These are phyloP conservation scores for Meteorus colon DNA, from an alignment of 2,888 invertebrate species.

Conservation along the genomic window DNA sequence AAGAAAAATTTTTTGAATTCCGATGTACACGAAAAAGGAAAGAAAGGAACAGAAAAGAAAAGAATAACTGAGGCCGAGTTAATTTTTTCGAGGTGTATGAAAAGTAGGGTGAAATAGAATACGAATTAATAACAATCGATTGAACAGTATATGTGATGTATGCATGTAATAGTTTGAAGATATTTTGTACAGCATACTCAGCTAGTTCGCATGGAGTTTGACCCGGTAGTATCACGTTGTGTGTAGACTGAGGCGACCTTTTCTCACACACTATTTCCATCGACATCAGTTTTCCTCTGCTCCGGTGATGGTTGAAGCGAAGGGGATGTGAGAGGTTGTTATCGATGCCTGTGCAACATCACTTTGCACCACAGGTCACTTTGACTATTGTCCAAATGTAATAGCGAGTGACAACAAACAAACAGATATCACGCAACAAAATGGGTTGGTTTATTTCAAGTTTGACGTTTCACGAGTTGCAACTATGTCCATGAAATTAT, in stretches of 20 bases:
- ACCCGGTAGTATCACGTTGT: conserved; percentile 30
- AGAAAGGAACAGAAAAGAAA: no score
- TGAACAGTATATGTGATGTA: not conserved
- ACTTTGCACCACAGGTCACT: conserved; percentile 34
- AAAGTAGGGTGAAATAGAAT: not conserved
- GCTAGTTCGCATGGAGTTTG: conserved; percentile 24
- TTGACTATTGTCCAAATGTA: conserved; percentile 19
- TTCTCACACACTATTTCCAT: conserved; percentile 11
- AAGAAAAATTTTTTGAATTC: no score
- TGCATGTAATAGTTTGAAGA: conserved; percentile 16
- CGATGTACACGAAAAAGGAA: no score
- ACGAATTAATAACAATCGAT: not conserved
- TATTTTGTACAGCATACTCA: conserved; percentile 11
- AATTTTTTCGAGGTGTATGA: conserved; percentile 1
- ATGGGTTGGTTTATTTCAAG: conserved; percentile 20
- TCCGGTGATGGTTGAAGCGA: not conserved
- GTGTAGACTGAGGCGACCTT: conserved; percentile 24
- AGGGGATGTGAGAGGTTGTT: conserved; percentile 21
- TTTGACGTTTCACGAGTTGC: conserved; percentile 25
- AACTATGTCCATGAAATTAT: not conserved
- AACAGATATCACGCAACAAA: conserved; percentile 35
- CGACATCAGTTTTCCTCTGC: not conserved
- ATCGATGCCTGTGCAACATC: conserved; percentile 26
- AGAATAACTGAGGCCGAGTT: not conserved
- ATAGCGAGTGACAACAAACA: conserved; percentile 40